These are phyloP conservation scores for Hippocampus mohnikei DNA, from an alignment of 2,113 vertebrate species.

Conservation along the genomic window DNA sequence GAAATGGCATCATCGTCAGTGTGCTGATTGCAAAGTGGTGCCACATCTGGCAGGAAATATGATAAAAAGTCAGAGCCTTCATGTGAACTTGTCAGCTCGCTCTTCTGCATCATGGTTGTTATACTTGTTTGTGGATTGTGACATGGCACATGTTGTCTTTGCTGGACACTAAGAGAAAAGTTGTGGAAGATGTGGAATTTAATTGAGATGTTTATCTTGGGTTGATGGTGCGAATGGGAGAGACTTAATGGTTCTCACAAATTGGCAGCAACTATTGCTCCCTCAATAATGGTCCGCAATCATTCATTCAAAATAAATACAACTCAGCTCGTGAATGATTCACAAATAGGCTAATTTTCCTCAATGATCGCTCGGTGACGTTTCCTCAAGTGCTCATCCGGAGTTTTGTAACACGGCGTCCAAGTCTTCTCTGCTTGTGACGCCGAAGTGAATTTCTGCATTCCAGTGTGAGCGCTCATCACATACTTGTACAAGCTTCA, in stretches of 20 bases:
- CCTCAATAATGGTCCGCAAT: not conserved
- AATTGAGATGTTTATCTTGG: too few relatives aligned
- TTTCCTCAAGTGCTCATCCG: not conserved
- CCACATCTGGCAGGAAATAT: conserved; percentile 15
- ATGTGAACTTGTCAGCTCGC: not conserved
- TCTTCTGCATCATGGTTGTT: not conserved
- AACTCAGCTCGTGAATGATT: not conserved
- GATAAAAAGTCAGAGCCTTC: conserved; percentile 1
- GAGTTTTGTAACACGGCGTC: not conserved
- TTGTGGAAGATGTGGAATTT: too few relatives aligned
- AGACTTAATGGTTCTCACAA: too few relatives aligned
- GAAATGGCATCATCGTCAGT: conserved; percentile 1
- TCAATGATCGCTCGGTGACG: too few relatives aligned
- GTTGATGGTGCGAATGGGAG: not conserved
- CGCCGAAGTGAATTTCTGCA: conserved; percentile 15
- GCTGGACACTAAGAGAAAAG: not conserved
- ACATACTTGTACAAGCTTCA: conserved; percentile 22
- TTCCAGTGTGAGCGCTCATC: conserved; percentile 34
- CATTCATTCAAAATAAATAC: not conserved
- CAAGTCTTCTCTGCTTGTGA: not conserved
- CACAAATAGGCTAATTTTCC: not conserved
- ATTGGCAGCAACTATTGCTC: too few relatives aligned
- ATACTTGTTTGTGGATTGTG: not conserved
- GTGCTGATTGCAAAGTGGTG: conserved; percentile 1
- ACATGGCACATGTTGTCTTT: not conserved